Evolutionary conservation across 2,797 vertebrate species (phyloP), one percentile per base, ranked within the genome.

Genomic region (Betta splendens): DNA sequence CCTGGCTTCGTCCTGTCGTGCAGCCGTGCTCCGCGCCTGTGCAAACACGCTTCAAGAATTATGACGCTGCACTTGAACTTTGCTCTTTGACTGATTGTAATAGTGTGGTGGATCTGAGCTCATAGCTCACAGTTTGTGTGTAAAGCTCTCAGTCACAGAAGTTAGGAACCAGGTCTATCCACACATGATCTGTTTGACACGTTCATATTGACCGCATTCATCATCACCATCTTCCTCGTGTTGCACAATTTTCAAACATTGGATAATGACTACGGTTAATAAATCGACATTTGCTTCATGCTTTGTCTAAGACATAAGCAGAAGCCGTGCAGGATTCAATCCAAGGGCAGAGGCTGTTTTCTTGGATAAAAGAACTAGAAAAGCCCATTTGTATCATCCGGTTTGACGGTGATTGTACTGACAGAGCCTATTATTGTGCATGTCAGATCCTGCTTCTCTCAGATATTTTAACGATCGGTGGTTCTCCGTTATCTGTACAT

Each of bases 11-110:
- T 21, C 51, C 73, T 59, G 80, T 75, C 69, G 50, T 29, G 52
- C 40, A 73, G 9, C 9, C 36, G 36, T 32, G 29, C 2, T 0
- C 32, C 23, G 16, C 39, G 45, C 74, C 23, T 85, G 86, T 81
- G 45, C 65, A 71, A 81, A 77, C 85, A 60, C 5, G 79, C 70
- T 67, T 33, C 7, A 4, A 36, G 18, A 47, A 35, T 22, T 4
- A 20, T 13, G 25, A 28, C 8, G 1, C 20, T 21, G 49, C 5
- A 16, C 11, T 17, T 53, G 79, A 62, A 80, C 74, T 78, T 81
- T 75, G 68, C 25, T 51, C 64, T 28, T 6, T 49, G 9, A 3
- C 22, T 43, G 7, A 33, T 46, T 10, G n/a, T 4, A 3, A 3
- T 2, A 2, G 2, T 5, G 17, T n/a, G n/a, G n/a, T n/a, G n/a